Base-by-base conservation (phyloP, 2,113 vertebrate species). In the Pao palembangensis region DNA sequence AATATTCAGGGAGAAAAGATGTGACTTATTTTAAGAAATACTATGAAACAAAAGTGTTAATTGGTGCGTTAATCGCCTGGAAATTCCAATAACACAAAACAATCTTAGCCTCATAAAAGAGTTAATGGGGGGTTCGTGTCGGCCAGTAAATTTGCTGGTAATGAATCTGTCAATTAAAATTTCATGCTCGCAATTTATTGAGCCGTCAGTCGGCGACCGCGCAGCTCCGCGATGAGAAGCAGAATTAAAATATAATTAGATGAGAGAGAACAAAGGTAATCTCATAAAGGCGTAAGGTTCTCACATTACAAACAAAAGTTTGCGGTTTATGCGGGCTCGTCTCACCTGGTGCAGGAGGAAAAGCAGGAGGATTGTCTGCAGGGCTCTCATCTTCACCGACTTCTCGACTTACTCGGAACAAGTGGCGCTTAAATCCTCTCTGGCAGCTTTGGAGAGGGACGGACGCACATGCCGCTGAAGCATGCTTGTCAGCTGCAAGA, bases 291-390 rank as follows among this genome's bases (percentile, higher is more conserved):
- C 8, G 44, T 7, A 8, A n/a, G 0, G 13, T 47, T 7, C n/a
- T 3, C 23, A 31, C 51, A 6, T 48, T 48, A 8, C 8, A 38
- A 12, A 12, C 1, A 8, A 38, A 38, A 38, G 34, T 38, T 38
- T 12, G 34, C 34, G 34, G 2, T 49, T 48, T 2, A 18, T 48
- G 1, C 7, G 16, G 28, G 28, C n/a, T 58, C 15, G 14, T 1
- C 94, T 96, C 91, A 98, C 96, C 91, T 94, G 92, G 80, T 93
- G 92, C 69, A 97, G 92, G 73, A 93, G 84, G 68, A 92, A 87
- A n/a, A 95, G 87, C 64, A 93, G 76, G 80, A 94, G 85, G 57
- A 95, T 51, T 61, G 93, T 90, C 82, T 90, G 89, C 77, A 94
- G 89, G 64, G 81, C 88, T 88, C 90, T 92, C 93, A 93, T 98